A percentile compares a stretch with the other conserved stretches of the same genome.
These are phyloP conservation scores for Syritta pipiens DNA, from an alignment of 2,888 invertebrate genomes.

Conservation along the genomic window DNA sequence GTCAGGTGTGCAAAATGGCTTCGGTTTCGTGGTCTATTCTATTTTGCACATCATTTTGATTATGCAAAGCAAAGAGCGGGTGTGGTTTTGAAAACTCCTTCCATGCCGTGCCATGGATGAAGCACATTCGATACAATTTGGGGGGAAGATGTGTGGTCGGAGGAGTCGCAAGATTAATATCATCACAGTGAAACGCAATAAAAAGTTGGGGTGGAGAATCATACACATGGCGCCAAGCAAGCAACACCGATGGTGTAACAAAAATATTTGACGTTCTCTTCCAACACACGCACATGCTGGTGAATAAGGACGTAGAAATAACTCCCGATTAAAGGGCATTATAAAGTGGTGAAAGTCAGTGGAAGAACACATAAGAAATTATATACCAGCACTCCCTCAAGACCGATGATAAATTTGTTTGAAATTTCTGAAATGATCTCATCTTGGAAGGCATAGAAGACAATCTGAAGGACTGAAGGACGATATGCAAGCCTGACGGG, in stretches of 20 bases:
- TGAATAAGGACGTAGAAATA: no score
- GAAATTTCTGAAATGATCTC: not conserved
- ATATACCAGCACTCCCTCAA: no score
- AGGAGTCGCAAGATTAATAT: conserved; percentile 56
- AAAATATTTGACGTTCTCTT: no score
- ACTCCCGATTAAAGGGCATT: no score
- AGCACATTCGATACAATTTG: conserved; percentile 56
- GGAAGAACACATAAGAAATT: no score
- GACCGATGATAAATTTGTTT: not conserved
- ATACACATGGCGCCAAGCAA: conserved; percentile 32
- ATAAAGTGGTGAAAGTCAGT: no score
- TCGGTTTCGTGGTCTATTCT: conserved; percentile 55
- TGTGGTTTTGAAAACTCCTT: not conserved
- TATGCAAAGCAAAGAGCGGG: conserved; percentile 45
- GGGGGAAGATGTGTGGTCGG: conserved; percentile 33
- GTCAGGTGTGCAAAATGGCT: conserved; percentile 65
- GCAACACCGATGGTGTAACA: no score
- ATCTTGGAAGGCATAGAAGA: conserved; percentile 6
- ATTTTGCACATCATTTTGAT: conserved; percentile 65
- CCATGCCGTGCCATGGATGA: not conserved
- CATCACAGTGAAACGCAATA: conserved; percentile 13
- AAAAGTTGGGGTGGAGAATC: not conserved
- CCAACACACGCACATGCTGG: no score
- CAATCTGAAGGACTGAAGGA: no score
- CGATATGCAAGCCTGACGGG: no score